A percentile compares a stretch with the other conserved stretches of the same genome.
These are phyloP conservation scores for Zaprionus tsacasi DNA, from an alignment of 1,140 invertebrate species.

Conservation along the genomic window DNA sequence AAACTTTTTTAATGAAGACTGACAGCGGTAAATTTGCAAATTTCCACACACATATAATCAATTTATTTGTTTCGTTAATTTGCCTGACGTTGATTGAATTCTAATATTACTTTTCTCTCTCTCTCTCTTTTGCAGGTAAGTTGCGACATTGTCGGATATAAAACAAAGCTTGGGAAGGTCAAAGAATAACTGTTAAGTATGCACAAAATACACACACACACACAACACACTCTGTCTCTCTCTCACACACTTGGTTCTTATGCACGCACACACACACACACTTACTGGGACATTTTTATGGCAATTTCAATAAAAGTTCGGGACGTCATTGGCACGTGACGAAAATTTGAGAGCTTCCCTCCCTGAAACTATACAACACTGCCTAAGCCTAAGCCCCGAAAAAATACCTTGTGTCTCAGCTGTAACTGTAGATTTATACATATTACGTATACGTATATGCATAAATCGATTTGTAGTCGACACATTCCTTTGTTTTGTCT, in stretches of 20 bases:
- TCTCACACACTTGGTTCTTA: background rate
- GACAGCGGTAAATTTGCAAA: slow-evolving; percentile 35
- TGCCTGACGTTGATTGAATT: slow-evolving; percentile 24
- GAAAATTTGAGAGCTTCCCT: slow-evolving; percentile 54
- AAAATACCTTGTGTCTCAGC: background rate
- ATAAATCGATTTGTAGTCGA: slow-evolving; percentile 66
- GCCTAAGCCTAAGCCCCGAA: slow-evolving; percentile 14
- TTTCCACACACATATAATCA: slow-evolving; percentile 14
- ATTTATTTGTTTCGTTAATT: slow-evolving; percentile 33
- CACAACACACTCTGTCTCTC: background rate
- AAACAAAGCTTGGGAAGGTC: slow-evolving; percentile 36
- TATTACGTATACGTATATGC: slow-evolving; percentile 35
- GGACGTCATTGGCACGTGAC: slow-evolving; percentile 59
- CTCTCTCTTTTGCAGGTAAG: slow-evolving; percentile 63
- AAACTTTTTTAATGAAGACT: slow-evolving; percentile 70
- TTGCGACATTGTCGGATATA: slow-evolving; percentile 29
- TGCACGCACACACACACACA: slow-evolving; percentile 17
- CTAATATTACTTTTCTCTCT: slow-evolving; percentile 47
- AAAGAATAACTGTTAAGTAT: slow-evolving; percentile 45
- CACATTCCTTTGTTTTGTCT: slow-evolving; percentile 41
- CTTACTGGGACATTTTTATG: slow-evolving; percentile 44
- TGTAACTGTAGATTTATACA: slow-evolving; percentile 13
- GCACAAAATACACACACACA: slow-evolving; percentile 28
- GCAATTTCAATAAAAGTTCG: slow-evolving; percentile 70
- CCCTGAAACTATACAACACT: slow-evolving; percentile 1